Evolutionary conservation across 2,113 vertebrate species (phyloP).

Genomic region (Alaudala cheleensis): DNA sequence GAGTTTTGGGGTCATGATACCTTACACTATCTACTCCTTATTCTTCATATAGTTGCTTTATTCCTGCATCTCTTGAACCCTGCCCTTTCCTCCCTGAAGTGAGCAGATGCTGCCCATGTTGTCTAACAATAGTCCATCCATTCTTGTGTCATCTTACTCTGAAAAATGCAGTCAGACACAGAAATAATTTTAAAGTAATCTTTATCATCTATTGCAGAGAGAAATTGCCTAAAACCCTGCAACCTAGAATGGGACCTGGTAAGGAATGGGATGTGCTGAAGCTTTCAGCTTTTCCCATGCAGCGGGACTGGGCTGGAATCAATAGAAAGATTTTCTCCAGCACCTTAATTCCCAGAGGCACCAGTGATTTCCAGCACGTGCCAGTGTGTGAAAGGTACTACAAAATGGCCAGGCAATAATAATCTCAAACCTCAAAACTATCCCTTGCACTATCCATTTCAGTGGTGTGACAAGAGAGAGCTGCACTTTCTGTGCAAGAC

Average conservation of each 20-base stretch:
- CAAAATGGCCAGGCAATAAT: not conserved
- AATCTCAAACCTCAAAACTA: not conserved
- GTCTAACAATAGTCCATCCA: not conserved
- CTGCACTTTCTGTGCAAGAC: not conserved
- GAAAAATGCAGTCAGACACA: not conserved
- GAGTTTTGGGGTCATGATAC: accelerated
- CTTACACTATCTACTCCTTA: not conserved
- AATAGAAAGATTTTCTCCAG: not conserved
- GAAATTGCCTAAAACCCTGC: not conserved
- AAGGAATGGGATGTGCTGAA: not conserved
- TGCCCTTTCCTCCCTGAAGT: not conserved
- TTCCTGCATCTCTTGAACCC: not conserved
- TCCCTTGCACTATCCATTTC: not conserved
- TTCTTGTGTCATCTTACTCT: not conserved
- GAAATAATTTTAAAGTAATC: not conserved
- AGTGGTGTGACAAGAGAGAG: not conserved
- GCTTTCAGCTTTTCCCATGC: not conserved
- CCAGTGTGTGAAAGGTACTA: not conserved
- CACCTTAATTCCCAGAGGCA: not conserved
- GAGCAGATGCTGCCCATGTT: not conserved
- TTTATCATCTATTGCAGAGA: not conserved
- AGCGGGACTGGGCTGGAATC: not conserved
- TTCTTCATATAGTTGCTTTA: not conserved
- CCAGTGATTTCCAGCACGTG: not conserved
- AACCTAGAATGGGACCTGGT: not conserved